phyloP scores from a whole-genome alignment of 1,140 invertebrate species.

The Panulirus ornatus region DNA sequence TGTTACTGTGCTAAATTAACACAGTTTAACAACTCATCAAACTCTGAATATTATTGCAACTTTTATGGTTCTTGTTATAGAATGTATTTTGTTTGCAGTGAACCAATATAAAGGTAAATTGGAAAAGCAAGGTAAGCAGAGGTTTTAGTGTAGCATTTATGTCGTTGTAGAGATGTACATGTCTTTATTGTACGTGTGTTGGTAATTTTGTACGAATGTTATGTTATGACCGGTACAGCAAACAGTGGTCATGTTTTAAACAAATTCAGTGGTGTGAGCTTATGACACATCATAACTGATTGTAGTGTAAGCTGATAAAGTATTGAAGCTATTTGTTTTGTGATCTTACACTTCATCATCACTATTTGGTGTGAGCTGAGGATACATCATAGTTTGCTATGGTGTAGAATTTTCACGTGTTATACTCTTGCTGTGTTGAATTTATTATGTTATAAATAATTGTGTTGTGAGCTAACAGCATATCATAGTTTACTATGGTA shows the following conservation, averaged over 20 bases:
- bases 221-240: constrained; percentile 13
- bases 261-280: constrained; percentile 1
- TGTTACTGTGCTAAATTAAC: background rate
- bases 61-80: background rate
- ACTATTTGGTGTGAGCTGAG: too few relatives aligned
- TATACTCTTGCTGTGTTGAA: too few relatives aligned
- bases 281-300: background rate
- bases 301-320: too few relatives aligned
- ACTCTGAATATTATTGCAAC: background rate
- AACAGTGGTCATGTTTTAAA: background rate
- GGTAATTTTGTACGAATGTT: background rate
- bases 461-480: too few relatives aligned
- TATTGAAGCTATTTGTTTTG: too few relatives aligned
- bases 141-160: constrained; percentile 6
- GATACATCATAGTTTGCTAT: too few relatives aligned
- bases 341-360: too few relatives aligned
- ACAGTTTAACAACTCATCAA: background rate
- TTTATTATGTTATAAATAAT: too few relatives aligned
- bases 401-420: too few relatives aligned
- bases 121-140: background rate
- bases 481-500: too few relatives aligned
- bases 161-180: constrained; percentile 33
- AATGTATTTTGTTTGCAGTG: background rate
- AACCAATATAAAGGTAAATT: background rate
- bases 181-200: constrained; percentile 30